Evolutionary conservation across 2,888 invertebrate genomes (phyloP).

Genomic region (Poecilus cupreus): DNA sequence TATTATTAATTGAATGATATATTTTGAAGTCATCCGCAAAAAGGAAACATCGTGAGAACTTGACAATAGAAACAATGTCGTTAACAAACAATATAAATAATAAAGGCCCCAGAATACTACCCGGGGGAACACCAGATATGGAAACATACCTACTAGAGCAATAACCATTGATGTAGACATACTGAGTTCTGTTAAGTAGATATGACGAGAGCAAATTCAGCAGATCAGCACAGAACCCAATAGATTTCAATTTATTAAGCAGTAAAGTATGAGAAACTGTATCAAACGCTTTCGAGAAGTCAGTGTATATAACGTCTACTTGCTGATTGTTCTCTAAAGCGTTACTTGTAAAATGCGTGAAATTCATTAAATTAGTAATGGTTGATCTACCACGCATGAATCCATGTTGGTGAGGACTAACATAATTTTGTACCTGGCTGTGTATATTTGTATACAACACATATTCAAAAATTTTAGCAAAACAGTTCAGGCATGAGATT

Average conservation of each 20-base stretch:
- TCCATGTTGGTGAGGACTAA: conserved; percentile 57
- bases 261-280: conserved; percentile 56
- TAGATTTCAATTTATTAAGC: conserved; percentile 56
- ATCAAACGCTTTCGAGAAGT: conserved; percentile 60
- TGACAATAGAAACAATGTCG: not conserved
- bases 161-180: not conserved
- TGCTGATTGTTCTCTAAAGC: conserved; percentile 55
- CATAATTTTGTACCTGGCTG: conserved; percentile 17
- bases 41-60: not conserved
- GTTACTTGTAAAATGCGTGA: conserved; percentile 38
- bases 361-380: conserved; percentile 57
- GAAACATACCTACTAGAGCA: not conserved
- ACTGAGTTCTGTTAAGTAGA: conserved; percentile 10
- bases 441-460: conserved; percentile 58
- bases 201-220: not conserved
- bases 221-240: conserved; percentile 42
- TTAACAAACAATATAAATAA: conserved; percentile 44
- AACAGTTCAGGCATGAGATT: conserved; percentile 59
- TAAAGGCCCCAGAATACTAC: not conserved
- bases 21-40: conserved; percentile 47
- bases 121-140: conserved; percentile 15
- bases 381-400: conserved; percentile 59
- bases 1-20: not conserved
- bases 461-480: conserved; percentile 62
- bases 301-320: conserved; percentile 59